These are phyloP conservation scores for Pteromalus puparum DNA, from an alignment of 1,140 invertebrate species.

Conservation along the genomic window DNA sequence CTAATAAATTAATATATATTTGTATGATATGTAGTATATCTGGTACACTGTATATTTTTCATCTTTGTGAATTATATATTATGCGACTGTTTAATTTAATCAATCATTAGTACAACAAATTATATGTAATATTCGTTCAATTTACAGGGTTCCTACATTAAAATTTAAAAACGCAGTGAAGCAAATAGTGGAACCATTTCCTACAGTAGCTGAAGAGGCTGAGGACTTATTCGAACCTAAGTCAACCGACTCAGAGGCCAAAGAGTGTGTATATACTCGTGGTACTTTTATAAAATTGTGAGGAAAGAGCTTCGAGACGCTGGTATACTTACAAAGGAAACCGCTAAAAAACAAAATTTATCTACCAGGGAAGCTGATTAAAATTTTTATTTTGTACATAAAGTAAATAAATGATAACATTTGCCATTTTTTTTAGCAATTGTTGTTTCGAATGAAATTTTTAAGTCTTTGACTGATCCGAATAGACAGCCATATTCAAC, in stretches of 20 bases:
- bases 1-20: too few species aligned
- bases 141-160: neutral
- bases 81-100: too few species aligned
- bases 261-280: neutral
- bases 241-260: neutral
- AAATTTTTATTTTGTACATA: neutral
- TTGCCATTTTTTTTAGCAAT: neutral
- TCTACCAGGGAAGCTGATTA: too few species aligned
- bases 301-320: neutral
- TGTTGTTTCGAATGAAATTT: neutral
- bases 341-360: neutral
- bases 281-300: neutral
- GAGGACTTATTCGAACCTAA: neutral
- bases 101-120: too few species aligned
- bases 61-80: too few species aligned
- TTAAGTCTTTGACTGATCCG: neutral
- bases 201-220: neutral
- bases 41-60: too few species aligned
- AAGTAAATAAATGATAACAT: neutral
- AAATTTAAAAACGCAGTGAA: neutral
- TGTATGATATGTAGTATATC: too few species aligned
- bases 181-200: neutral
- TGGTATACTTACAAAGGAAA: neutral
- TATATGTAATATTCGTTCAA: neutral
- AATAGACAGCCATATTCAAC: neutral